These are phyloP conservation scores for Petrocephalus zakoni DNA, from an alignment of 2,113 vertebrate species.

Conservation along the genomic window DNA sequence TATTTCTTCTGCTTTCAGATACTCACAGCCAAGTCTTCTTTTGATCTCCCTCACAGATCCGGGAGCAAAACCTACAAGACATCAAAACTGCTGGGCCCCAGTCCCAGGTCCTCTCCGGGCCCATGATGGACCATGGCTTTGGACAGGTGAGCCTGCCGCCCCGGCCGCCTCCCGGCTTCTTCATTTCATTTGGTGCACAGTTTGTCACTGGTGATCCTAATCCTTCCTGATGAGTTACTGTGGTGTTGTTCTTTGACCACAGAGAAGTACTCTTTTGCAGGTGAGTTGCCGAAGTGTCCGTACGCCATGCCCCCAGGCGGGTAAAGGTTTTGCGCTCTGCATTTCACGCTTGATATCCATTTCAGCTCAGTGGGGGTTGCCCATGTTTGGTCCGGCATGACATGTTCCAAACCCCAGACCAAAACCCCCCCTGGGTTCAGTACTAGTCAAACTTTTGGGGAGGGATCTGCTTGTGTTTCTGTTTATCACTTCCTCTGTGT, in stretches of 20 bases:
- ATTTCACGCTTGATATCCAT: slow-evolving; percentile 34
- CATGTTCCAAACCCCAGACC: neutral
- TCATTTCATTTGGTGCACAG: neutral
- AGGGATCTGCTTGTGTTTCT: neutral
- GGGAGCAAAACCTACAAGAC: slow-evolving; percentile 95
- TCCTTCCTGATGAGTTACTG: slow-evolving; percentile 38
- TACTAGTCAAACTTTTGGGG: slow-evolving; percentile 9
- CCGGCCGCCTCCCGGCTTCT: neutral
- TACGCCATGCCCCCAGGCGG: slow-evolving; percentile 42
- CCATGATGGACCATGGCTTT: slow-evolving; percentile 76
- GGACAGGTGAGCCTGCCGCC: slow-evolving; percentile 75
- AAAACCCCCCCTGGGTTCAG: neutral
- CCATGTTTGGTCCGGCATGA: neutral
- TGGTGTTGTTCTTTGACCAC: slow-evolving; percentile 71
- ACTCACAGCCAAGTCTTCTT: neutral
- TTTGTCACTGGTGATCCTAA: neutral
- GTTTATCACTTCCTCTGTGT: neutral
- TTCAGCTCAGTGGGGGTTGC: neutral
- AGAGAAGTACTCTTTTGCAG: slow-evolving; percentile 73
- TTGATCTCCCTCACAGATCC: slow-evolving; percentile 64
- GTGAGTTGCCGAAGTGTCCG: slow-evolving; percentile 69
- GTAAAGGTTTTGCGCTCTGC: slow-evolving; percentile 44
- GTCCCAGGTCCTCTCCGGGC: slow-evolving; percentile 83
- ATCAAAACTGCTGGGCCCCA: slow-evolving; percentile 93
- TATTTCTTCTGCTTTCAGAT: neutral